A percentile compares a stretch with the other conserved stretches of the same genome.
phyloP scores from a whole-genome alignment of 2,113 vertebrate species.

The Actenoides hombroni region DNA sequence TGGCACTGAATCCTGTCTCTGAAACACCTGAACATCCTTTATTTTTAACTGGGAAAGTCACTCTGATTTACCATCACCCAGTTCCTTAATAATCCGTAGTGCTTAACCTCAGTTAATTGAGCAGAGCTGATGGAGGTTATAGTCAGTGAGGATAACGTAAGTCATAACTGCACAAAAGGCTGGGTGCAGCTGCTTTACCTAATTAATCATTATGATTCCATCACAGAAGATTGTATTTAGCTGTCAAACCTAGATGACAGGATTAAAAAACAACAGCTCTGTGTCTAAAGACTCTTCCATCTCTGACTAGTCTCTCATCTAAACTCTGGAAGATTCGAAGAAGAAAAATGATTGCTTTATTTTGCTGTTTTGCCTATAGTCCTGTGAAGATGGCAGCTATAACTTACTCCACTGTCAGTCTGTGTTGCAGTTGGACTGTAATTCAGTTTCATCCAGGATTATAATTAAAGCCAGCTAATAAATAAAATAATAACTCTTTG shows the following conservation, averaged over 20 bases:
- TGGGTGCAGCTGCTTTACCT: neutral
- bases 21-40: neutral
- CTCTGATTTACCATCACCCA: conserved; percentile 1
- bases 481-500: conserved; percentile 49
- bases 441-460: conserved; percentile 15
- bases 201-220: conserved; percentile 6
- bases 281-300: neutral
- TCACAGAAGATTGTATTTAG: neutral
- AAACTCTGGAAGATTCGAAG: neutral
- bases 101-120: conserved; percentile 42
- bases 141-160: neutral
- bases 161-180: neutral
- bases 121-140: conserved; percentile 17
- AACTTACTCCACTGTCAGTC: conserved; percentile 15
- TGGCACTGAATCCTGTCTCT: neutral
- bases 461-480: conserved; percentile 60
- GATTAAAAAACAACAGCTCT: neutral
- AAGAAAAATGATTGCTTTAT: neutral
- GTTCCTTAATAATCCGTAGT: conserved; percentile 12
- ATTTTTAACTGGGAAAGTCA: neutral
- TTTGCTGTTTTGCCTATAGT: neutral
- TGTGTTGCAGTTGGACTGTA: neutral
- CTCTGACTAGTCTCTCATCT: neutral
- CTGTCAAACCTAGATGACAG: neutral
- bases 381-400: neutral